phyloP scores from a whole-genome alignment of 2,113 vertebrate species.

The Coturnix japonica region DNA sequence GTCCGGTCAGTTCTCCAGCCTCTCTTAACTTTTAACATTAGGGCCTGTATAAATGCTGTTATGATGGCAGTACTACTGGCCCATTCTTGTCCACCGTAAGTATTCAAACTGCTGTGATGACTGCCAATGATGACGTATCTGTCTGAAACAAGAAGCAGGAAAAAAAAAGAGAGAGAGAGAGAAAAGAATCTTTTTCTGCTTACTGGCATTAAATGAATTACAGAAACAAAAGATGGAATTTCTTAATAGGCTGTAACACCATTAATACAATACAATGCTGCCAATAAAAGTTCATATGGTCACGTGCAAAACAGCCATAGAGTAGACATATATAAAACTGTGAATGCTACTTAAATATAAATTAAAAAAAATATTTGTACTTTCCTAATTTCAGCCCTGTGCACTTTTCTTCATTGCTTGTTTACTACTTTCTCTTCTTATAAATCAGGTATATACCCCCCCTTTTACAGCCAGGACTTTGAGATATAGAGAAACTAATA shows the following conservation, averaged over 20 bases:
- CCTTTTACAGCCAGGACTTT: background rate
- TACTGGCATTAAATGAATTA: background rate
- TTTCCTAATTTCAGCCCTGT: background rate
- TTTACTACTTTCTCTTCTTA: background rate
- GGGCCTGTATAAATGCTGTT: constrained; percentile 85
- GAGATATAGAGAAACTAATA: background rate
- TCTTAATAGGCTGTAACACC: background rate
- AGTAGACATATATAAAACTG: background rate
- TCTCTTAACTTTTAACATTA: constrained; percentile 81
- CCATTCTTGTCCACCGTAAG: constrained; percentile 75
- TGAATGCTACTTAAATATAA: background rate
- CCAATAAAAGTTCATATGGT: background rate
- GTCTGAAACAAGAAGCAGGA: constrained; percentile 76
- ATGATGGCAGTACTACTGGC: constrained; percentile 84
- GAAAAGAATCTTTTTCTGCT: background rate
- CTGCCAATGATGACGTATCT: constrained; percentile 88
- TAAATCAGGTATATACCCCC: background rate
- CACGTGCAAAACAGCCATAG: background rate
- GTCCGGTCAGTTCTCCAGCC: constrained; percentile 91
- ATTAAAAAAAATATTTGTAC: background rate
- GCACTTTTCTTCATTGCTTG: background rate
- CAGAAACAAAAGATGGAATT: background rate
- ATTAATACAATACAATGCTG: background rate
- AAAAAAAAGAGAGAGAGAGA: background rate
- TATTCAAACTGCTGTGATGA: constrained; percentile 75